phyloP scores from a whole-genome alignment of 2,888 invertebrate species.

The Augiades crinisus region DNA sequence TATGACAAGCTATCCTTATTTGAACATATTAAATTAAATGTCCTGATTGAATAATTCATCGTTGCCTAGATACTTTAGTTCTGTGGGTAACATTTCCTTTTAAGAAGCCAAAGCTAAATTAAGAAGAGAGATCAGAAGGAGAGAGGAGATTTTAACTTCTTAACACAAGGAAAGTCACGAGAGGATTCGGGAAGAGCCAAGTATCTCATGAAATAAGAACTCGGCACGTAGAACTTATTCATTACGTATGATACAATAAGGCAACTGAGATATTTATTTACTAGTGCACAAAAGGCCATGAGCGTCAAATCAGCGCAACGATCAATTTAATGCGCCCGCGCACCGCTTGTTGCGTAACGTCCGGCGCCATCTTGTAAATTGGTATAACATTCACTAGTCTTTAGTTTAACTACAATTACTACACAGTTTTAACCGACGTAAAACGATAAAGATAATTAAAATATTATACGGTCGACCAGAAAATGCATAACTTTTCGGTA shows the following conservation, averaged over 20 bases:
- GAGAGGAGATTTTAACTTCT: too few species aligned
- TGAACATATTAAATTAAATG: too few species aligned
- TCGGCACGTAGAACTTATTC: background rate
- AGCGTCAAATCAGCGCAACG: constrained; percentile 58
- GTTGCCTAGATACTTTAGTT: too few species aligned
- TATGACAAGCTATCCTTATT: too few species aligned
- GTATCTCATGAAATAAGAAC: background rate
- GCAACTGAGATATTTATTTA: constrained; percentile 25
- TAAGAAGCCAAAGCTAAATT: too few species aligned
- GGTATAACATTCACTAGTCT: background rate
- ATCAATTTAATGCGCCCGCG: constrained; percentile 55
- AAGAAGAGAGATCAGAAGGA: too few species aligned
- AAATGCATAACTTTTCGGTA: too few species aligned
- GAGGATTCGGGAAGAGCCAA: too few species aligned
- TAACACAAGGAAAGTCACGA: too few species aligned
- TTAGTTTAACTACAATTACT: background rate
- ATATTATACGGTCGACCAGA: too few species aligned
- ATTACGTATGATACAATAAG: constrained; percentile 4
- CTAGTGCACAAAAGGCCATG: constrained; percentile 53
- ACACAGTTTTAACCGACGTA: background rate
- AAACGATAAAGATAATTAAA: background rate
- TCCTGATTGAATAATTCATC: too few species aligned
- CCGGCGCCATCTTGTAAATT: constrained; percentile 47
- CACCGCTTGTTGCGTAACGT: constrained; percentile 44
- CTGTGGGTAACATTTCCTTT: too few species aligned